These are phyloP conservation scores for Ormia ochracea DNA, from an alignment of 2,888 invertebrate genomes.

Conservation along the genomic window DNA sequence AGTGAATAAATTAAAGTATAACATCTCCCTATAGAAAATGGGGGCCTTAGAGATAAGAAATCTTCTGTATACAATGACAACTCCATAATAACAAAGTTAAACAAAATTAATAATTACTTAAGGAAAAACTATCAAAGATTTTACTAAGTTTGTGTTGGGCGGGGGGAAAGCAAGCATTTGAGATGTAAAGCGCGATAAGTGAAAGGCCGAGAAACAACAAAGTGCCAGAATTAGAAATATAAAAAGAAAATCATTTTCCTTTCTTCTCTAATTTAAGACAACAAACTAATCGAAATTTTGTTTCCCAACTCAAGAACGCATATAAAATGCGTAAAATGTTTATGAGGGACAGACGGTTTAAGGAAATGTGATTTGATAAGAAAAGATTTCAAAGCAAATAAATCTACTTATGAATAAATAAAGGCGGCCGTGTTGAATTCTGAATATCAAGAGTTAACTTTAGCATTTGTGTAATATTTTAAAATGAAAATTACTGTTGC, in stretches of 20 bases:
- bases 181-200: neutral
- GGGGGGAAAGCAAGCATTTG: neutral
- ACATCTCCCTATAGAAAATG: neutral
- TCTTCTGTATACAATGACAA: neutral
- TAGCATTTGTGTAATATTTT: too few relatives aligned
- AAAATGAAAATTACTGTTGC: too few relatives aligned
- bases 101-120: conserved; percentile 3
- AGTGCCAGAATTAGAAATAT: neutral
- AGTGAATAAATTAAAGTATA: neutral
- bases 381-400: neutral
- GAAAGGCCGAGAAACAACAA: neutral
- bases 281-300: neutral
- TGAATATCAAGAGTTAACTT: too few relatives aligned
- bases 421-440: neutral
- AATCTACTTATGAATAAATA: neutral
- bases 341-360: neutral
- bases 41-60: conserved; percentile 19
- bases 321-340: neutral
- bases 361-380: neutral
- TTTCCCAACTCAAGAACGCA: neutral
- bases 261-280: neutral
- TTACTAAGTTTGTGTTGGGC: neutral
- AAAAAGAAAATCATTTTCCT: too few relatives aligned
- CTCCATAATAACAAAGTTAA: neutral
- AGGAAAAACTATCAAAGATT: neutral